A percentile compares a stretch with the other conserved stretches of the same genome.
Evolutionary conservation across 2,797 vertebrate genomes (phyloP).

Genomic region (Prunella strophiata): DNA sequence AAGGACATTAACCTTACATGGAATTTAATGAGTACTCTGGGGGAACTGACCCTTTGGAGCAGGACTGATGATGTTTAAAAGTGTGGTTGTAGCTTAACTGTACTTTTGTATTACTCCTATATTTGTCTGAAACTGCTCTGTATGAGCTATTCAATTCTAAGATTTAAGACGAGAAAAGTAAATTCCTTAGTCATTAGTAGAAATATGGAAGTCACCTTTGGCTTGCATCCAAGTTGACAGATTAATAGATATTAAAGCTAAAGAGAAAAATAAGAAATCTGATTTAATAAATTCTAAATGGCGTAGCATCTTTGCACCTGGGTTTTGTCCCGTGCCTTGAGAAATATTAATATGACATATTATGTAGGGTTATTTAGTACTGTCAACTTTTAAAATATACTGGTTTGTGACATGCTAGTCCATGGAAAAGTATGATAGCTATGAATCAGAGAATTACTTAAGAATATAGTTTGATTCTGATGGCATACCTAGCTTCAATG

Average conservation of each 20-base stretch:
- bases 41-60: neutral
- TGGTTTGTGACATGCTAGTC: neutral
- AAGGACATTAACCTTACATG: neutral
- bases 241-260: neutral
- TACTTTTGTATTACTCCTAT: neutral
- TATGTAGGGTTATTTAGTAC: neutral
- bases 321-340: neutral
- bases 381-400: neutral
- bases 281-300: neutral
- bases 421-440: neutral
- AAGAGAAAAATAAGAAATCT: neutral
- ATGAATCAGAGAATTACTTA: neutral
- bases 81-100: neutral
- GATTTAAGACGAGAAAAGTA: neutral
- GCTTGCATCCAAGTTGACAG: neutral
- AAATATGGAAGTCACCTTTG: neutral
- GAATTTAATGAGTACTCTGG: neutral
- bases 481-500: neutral
- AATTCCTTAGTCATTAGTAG: neutral
- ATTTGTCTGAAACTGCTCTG: neutral
- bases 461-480: neutral
- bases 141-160: neutral
- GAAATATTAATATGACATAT: neutral
- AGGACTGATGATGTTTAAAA: neutral
- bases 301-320: neutral